Base-by-base conservation (phyloP, 2,113 vertebrate genomes). In the Psilopsiagon aymara region DNA sequence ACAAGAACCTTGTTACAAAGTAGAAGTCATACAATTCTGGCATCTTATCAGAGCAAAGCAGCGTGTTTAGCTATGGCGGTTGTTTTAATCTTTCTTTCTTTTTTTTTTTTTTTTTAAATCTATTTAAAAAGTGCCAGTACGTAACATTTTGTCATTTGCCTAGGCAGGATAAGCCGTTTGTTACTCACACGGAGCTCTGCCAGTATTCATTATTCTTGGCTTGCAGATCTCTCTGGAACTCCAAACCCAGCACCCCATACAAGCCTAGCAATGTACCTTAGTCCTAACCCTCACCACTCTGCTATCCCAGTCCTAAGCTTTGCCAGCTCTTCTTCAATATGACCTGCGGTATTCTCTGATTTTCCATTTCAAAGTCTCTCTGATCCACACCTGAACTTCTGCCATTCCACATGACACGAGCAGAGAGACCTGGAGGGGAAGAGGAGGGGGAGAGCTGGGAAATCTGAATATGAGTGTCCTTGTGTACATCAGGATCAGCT, bases 301-400 rank as follows among this genome's bases (percentile, higher is more conserved):
- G 33, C 82, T 91, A 76, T 82, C 82, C 76, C 14, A 6, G 60
- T 74, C 90, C 86, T 81, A 88, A 83, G 66, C 73, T 93, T 92
- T 94, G 88, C 86, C 95, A 95, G 69, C 43, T 73, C 66, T 84
- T 84, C 86, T 92, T 78, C 77, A 71, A 17, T 47, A 80, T 31
- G 81, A 87, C 69, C 86, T 94, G 95, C 31, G 74, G 93, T 96
- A 95, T 89, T 70, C 57, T 91, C 92, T 73, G 74, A 94, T 95
- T 96, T 97, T 96, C 86, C 95, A 96, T 95, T 96, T 97, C 95
- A 95, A 96, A 96, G 95, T 85, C 66, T 94, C 80, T 92, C 94
- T 91, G 77, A 95, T 95, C 66, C 81, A 39, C 81, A 84, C 52
- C 95, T 95, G 89, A 95, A 75, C 52, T 85, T 60, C 55, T 79